These are phyloP conservation scores for Caenorhabditis drosophilae DNA, from an alignment of 2,888 invertebrate genomes.

Conservation along the genomic window DNA sequence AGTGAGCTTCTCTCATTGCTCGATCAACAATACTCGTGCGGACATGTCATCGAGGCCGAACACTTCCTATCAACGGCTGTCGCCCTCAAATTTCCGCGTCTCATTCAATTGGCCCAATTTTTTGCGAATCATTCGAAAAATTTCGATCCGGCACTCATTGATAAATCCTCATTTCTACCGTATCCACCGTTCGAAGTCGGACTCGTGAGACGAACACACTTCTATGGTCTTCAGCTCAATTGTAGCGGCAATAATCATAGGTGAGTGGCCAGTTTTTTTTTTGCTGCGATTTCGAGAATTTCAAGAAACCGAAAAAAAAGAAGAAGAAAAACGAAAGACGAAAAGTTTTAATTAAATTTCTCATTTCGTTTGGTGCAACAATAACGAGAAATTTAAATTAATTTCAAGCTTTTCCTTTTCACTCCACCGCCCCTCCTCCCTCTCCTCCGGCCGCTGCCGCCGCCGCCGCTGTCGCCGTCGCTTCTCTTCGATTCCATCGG, in stretches of 20 bases:
- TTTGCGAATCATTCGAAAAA: constrained; percentile 45
- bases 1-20: constrained; percentile 25
- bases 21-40: constrained; percentile 37
- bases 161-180: constrained; percentile 18
- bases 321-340: background rate
- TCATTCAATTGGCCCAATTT: constrained; percentile 42
- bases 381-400: background rate
- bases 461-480: too few species aligned
- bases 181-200: constrained; percentile 27
- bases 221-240: constrained; percentile 31
- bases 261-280: constrained; percentile 12
- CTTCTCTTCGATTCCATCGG: too few species aligned
- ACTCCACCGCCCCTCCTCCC: too few species aligned
- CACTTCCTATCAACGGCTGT: constrained; percentile 38
- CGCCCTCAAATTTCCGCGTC: constrained; percentile 27
- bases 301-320: too few species aligned
- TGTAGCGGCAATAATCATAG: constrained; percentile 24
- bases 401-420: too few species aligned
- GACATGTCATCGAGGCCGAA: constrained; percentile 41
- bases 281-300: background rate
- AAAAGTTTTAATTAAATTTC: background rate
- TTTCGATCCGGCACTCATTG: constrained; percentile 24
- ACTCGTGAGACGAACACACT: constrained; percentile 18
- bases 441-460: too few species aligned
- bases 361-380: too few species aligned